A percentile compares a stretch with the other conserved stretches of the same genome.
phyloP scores from a whole-genome alignment of 2,797 vertebrate genomes.

The Atherinosoma microstoma region DNA sequence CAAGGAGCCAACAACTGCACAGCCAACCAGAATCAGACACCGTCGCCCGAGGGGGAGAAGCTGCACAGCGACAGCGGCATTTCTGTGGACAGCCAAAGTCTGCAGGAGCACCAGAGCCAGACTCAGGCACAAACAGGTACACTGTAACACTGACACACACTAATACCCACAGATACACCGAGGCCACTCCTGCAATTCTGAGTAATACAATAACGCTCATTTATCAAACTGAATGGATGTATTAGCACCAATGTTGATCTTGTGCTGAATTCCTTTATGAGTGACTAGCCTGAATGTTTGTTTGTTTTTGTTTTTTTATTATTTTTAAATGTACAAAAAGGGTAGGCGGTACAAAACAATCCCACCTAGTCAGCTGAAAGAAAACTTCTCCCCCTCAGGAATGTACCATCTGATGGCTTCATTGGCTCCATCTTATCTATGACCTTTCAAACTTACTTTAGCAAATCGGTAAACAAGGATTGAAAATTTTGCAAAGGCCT shows the following conservation, averaged over 20 bases:
- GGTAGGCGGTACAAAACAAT: slow-evolving; percentile 8
- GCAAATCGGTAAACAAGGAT: slow-evolving; percentile 47
- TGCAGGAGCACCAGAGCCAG: slow-evolving; percentile 90
- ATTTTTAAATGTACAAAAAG: slow-evolving; percentile 3
- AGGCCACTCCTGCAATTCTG: neutral
- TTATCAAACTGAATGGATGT: slow-evolving; percentile 21
- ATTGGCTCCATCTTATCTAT: slow-evolving; percentile 24
- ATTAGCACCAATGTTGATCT: slow-evolving; percentile 18
- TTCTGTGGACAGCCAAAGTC: slow-evolving; percentile 96
- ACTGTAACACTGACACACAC: slow-evolving; percentile 8
- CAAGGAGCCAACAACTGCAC: slow-evolving; percentile 93
- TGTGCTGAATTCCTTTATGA: neutral
- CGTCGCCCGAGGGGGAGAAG: slow-evolving; percentile 95
- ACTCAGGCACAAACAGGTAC: slow-evolving; percentile 85
- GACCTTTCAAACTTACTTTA: slow-evolving; percentile 50
- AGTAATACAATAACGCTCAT: slow-evolving; percentile 15
- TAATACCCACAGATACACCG: neutral
- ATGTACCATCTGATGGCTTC: slow-evolving; percentile 25
- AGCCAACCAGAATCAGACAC: slow-evolving; percentile 89
- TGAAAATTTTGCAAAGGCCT: slow-evolving; percentile 36
- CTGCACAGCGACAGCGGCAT: slow-evolving; percentile 98
- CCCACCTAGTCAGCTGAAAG: slow-evolving; percentile 7
- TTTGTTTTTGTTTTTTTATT: neutral
- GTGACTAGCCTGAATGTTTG: slow-evolving; percentile 10
- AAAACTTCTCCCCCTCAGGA: slow-evolving; percentile 40